Evolutionary conservation across 2,797 vertebrate species (phyloP), one percentile per base, ranked within the genome.

Genomic region (Ctenochaetus hawaiiensis): DNA sequence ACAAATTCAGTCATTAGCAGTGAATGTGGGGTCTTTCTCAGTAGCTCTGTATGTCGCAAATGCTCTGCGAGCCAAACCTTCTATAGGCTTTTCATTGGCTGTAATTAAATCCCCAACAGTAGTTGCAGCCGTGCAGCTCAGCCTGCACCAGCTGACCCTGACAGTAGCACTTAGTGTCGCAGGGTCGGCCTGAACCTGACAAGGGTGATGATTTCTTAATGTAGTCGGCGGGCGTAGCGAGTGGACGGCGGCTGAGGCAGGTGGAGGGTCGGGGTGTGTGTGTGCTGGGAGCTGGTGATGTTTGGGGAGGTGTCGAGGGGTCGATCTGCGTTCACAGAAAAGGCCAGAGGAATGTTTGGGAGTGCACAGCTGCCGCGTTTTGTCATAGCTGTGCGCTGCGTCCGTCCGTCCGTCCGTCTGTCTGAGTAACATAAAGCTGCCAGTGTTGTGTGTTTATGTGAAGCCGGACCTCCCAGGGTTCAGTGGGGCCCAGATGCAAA

Each of bases 331-430:
- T 83, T 80, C 74, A 54, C 72, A 72, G 81, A 89, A 90, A 83
- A 83, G 84, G 87, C 89, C 68, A 56, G 57, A 91, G 91, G 93
- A 95, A 96, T 95, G 93, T 51, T 54, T 78, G 77, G 77, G 83
- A 88, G 88, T 88, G 89, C 87, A 91, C 95, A 95, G 94, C 94
- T 95, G 95, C 89, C 88, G 80, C 83, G 84, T 86, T 89, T 92
- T 82, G 87, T 96, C 95, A 94, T 53, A 30, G 75, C 85, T 71
- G 81, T 30, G 75, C 82, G 47, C 84, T 88, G 80, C 30, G 66
- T 34, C 30, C 30, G 30, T 30, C 30, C 30, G 30, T 34, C 30
- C 30, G 30, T 34, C 91, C 86, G 89, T 90, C 88, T 78, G 86
- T 91, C 85, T 77, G 84, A 64, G 88, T 44, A 90, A 86, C 87